These are phyloP conservation scores for Artibeus jamaicensis DNA, from an alignment of 2,797 vertebrate species.

Conservation along the genomic window DNA sequence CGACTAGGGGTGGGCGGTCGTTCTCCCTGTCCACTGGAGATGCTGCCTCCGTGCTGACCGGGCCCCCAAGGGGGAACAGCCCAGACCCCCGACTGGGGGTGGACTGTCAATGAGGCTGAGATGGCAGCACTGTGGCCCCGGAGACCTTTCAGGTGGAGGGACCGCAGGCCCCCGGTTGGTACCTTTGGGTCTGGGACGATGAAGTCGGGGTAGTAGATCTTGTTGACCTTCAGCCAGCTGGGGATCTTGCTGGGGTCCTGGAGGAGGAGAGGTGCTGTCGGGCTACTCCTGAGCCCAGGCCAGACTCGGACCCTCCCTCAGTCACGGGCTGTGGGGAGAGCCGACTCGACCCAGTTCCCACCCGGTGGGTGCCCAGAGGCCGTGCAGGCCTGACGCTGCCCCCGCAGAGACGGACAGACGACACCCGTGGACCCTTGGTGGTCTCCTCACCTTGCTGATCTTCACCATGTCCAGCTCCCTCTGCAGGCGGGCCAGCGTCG, in stretches of 20 bases:
- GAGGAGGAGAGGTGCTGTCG: constrained; percentile 58
- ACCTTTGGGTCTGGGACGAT: constrained; percentile 96
- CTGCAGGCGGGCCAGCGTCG: constrained; percentile 92
- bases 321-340: not conserved
- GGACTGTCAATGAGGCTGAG: not conserved
- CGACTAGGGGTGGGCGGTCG: not conserved
- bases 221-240: constrained; percentile 95
- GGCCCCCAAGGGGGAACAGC: not conserved
- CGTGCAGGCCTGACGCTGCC: not conserved
- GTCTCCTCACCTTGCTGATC: constrained; percentile 93
- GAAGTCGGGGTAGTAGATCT: constrained; percentile 99
- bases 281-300: not conserved
- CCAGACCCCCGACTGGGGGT: not conserved
- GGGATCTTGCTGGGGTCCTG: constrained; percentile 98
- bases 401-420: not conserved
- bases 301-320: not conserved
- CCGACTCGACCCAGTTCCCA: not conserved
- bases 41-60: not conserved
- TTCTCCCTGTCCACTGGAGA: not conserved
- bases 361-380: not conserved
- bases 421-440: not conserved
- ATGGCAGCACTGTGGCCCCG: not conserved
- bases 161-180: constrained; percentile 52
- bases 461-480: constrained; percentile 97
- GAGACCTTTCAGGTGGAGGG: not conserved